Conservation (phyloP, 1,140 invertebrate species). For the Diabrotica virgifera region DNA sequence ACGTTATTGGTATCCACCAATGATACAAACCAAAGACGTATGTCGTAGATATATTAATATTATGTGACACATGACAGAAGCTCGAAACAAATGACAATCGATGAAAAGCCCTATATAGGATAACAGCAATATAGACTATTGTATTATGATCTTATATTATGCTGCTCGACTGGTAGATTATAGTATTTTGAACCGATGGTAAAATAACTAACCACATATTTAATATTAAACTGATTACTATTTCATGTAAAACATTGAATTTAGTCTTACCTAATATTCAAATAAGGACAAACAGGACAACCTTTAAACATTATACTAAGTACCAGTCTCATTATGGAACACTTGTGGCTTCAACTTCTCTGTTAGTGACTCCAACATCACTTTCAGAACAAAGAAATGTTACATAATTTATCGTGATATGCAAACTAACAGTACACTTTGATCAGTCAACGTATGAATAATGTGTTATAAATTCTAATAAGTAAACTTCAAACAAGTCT, state of each 20-base stretch:
- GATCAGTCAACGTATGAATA: conserved; percentile 19
- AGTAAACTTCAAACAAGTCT: conserved; percentile 25
- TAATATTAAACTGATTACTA: background rate
- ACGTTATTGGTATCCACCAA: no score
- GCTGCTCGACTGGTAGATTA: no score
- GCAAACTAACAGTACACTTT: conserved; percentile 18
- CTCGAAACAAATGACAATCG: no score
- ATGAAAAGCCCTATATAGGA: no score
- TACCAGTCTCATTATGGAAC: background rate
- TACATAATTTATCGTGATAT: conserved; percentile 14
- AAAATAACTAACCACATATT: no score
- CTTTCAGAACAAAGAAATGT: conserved; percentile 5
- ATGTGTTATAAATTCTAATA: conserved; percentile 19
- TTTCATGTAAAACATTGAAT: background rate
- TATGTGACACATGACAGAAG: no score
- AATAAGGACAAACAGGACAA: background rate
- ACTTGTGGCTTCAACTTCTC: background rate
- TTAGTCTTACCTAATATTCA: background rate
- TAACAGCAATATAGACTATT: no score
- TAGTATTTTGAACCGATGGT: no score
- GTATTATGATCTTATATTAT: no score
- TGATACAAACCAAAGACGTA: no score
- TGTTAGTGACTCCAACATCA: background rate
- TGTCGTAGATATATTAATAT: no score
- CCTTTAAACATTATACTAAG: conserved; percentile 1